Evolutionary conservation across 2,888 invertebrate genomes (phyloP), one percentile per base, ranked within the genome.

Genomic region (Ypsolopha sequella): DNA sequence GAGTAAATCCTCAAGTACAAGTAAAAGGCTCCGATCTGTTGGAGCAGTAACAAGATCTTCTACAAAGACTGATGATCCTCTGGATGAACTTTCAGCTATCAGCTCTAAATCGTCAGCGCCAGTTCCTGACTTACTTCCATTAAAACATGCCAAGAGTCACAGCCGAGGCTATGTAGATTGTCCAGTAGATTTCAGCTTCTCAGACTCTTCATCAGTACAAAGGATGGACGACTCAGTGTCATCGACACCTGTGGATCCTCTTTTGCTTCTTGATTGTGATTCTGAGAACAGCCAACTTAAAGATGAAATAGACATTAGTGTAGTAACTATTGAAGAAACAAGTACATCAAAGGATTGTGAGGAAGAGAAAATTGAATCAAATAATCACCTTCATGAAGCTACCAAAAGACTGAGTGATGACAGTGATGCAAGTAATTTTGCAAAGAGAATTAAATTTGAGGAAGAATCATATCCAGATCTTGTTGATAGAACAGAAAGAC

Each of bases 21-120:
- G 85, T 60, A 87, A 86, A 66, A 74, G 80, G 58, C 70, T 86
- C 72, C 64, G 91, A 46, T 91, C 91, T 48, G 90, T 90, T n/a
- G 91, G 91, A 52, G 91, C 91, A 53, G 89, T 91, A 41, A 92
- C 91, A 11, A 72, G 92, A 52, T 89, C 91, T 13, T 88, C 90
- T 50, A 78, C 89, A 10, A 89, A 80, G 62, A 81, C 77, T 53
- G 81, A 88, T 65, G 84, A 82, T 51, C 57, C 61, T 39, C 52
- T 63, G 33, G 82, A 84, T 55, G 80, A 82, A 39, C 51, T 64
- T 44, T 53, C 62, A 14, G 53, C 61, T 41, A 54, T 66, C 35
- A 66, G 65, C 56, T 64, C 62, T 51, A 87, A 85, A 58, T 69
- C 76, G 41, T 65, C 70, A 54, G 77, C 74, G 24, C 85, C 86